phyloP scores from a whole-genome alignment of 2,113 vertebrate species.

The Engystomops pustulosus region DNA sequence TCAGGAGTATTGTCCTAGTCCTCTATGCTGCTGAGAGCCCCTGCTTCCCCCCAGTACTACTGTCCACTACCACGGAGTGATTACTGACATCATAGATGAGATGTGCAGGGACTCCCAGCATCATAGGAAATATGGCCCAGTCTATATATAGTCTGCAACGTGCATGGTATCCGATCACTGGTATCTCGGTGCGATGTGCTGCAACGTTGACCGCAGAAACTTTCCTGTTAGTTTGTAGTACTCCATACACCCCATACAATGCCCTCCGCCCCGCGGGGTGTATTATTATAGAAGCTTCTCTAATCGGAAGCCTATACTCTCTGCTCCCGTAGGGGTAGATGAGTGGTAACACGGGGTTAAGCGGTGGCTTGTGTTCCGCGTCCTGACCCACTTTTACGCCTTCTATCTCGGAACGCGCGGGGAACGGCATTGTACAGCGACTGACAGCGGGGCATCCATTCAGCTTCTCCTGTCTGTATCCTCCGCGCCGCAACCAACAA shows the following conservation, averaged over 20 bases:
- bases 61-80: no score
- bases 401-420: neutral
- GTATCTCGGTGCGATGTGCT: no score
- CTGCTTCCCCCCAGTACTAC: no score
- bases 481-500: neutral
- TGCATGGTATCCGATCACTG: no score
- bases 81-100: no score
- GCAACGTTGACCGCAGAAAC: neutral
- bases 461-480: neutral
- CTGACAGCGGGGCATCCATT: neutral
- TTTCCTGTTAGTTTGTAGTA: neutral
- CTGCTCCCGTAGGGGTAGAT: neutral
- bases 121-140: no score
- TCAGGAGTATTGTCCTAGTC: no score
- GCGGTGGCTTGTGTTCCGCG: neutral
- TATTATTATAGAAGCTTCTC: neutral
- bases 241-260: neutral
- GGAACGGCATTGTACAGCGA: neutral
- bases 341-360: conserved; percentile 17
- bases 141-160: no score
- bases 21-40: no score
- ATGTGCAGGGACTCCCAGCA: no score
- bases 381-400: conserved; percentile 11
- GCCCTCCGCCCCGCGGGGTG: neutral
- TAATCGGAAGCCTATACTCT: conserved; percentile 32